A percentile compares a stretch with the other conserved stretches of the same genome.
Evolutionary conservation across 2,113 vertebrate genomes (phyloP).

Genomic region (Mellivora capensis): DNA sequence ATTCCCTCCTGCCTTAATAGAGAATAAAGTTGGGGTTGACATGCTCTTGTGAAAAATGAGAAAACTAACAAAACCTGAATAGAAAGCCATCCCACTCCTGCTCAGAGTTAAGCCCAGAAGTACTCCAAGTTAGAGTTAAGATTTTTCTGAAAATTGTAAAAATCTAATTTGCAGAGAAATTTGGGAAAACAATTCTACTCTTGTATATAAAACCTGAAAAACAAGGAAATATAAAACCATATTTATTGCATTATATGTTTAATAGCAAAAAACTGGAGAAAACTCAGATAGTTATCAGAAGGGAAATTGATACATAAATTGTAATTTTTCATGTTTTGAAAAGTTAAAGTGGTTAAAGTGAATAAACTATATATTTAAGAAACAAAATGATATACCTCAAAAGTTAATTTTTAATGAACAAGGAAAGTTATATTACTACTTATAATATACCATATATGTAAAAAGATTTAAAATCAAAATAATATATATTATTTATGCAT

Average conservation of each 20-base stretch:
- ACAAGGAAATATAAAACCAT: background rate
- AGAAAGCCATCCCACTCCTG: background rate
- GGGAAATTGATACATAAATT: background rate
- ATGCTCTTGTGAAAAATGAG: conserved; percentile 56
- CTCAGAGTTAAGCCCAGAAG: background rate
- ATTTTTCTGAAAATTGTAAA: conserved; percentile 19
- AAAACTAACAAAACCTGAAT: conserved; percentile 44
- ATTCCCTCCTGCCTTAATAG: conserved; percentile 46
- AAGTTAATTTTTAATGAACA: background rate
- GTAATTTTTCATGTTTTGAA: background rate
- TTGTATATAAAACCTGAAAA: background rate
- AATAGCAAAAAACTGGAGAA: background rate
- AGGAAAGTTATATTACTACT: background rate
- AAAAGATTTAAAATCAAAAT: background rate
- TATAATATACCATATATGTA: background rate
- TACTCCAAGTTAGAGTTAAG: background rate
- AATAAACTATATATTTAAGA: background rate
- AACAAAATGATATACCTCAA: background rate
- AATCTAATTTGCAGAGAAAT: background rate
- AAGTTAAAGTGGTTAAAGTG: background rate
- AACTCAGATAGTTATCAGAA: background rate
- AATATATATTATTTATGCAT: background rate
- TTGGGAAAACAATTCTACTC: background rate
- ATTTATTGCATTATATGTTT: background rate
- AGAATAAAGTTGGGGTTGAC: conserved; percentile 46